Base-by-base conservation (phyloP, 2,888 invertebrate species). In the Pseudococcus longispinus region DNA sequence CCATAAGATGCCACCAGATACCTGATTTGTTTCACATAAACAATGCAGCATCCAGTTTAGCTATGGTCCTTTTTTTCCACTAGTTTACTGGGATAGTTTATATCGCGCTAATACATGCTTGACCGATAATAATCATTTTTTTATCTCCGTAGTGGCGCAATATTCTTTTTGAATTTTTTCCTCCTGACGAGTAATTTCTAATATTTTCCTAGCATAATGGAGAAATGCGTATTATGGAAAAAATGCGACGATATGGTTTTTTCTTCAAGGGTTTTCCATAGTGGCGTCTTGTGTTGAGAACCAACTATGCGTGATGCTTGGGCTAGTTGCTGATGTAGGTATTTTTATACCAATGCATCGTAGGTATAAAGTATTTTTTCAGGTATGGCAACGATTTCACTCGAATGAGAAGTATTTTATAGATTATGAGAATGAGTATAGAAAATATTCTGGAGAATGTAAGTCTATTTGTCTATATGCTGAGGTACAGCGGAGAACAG, bases 11-110 rank as follows among this genome's bases (percentile, higher is more conserved):
- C 70, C 18, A 42, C 77, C 77, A 80, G 77, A 80, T 80, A 80
- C 77, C 77, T 80, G 77, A 80, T 80, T 80, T 80, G 77, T 80
- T 80, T 80, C 77, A 80, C 77, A 80, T 20, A 80, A 70, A 70
- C 70, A 70, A 80, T 29, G 42, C 42, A 80, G 20, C 37, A 9
- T 29, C 9, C 20, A 42, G 20, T 80, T 80, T 80, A 80, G 77
- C 9, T 80, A 80, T 80, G 77, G 77, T 80, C n/a, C 32, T 80
- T 42, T 80, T 80, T 80, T 80, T 42, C 15, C 32, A 9, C 8
- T n/a, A 2, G 4, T 11, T 70, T 15, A 13, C 15, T 55, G 20
- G 2, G 20, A 23, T 60, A 13, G 70, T 80, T 42, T 80, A 80
- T 80, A 8, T 37, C 42, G 77, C 15, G 77, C 77, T 80, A 80